Conservation (phyloP, 2,888 invertebrate species). For the Catotricha subobsoleta region DNA sequence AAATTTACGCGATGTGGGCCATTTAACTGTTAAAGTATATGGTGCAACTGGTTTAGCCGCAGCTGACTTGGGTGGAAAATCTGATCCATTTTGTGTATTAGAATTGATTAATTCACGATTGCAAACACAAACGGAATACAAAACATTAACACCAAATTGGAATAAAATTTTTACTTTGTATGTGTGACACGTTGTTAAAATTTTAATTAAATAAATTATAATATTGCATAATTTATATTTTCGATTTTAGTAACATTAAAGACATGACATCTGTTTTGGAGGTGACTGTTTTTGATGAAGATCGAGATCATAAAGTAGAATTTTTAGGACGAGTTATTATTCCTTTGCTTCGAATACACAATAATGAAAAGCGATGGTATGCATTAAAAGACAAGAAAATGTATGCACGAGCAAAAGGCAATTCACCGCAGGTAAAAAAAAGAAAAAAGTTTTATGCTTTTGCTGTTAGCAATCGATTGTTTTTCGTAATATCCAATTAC, state of each 20-base stretch:
- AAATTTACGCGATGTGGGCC: slow-evolving; percentile 73
- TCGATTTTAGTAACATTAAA: slow-evolving; percentile 65
- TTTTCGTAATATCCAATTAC: no score
- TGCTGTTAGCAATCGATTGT: not conserved
- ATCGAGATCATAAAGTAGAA: slow-evolving; percentile 93
- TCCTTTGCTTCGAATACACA: slow-evolving; percentile 68
- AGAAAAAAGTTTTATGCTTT: not conserved
- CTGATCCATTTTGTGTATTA: slow-evolving; percentile 95
- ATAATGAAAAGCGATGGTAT: slow-evolving; percentile 90
- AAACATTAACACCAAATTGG: slow-evolving; percentile 92
- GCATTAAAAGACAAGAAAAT: slow-evolving; percentile 92
- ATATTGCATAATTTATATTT: no score
- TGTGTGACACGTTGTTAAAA: slow-evolving; percentile 23
- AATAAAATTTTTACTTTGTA: slow-evolving; percentile 97
- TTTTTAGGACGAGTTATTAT: slow-evolving; percentile 86
- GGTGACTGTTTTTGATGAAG: slow-evolving; percentile 93
- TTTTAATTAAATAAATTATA: no score
- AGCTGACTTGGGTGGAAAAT: slow-evolving; percentile 88
- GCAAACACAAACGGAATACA: slow-evolving; percentile 97
- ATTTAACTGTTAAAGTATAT: slow-evolving; percentile 85
- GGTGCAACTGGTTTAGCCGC: slow-evolving; percentile 73
- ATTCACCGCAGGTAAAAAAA: slow-evolving; percentile 55
- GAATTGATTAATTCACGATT: slow-evolving; percentile 87
- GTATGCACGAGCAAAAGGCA: slow-evolving; percentile 76
- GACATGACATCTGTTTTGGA: slow-evolving; percentile 91